Conservation (phyloP, 2,113 vertebrate genomes). For the Leptocoma aspasia region DNA sequence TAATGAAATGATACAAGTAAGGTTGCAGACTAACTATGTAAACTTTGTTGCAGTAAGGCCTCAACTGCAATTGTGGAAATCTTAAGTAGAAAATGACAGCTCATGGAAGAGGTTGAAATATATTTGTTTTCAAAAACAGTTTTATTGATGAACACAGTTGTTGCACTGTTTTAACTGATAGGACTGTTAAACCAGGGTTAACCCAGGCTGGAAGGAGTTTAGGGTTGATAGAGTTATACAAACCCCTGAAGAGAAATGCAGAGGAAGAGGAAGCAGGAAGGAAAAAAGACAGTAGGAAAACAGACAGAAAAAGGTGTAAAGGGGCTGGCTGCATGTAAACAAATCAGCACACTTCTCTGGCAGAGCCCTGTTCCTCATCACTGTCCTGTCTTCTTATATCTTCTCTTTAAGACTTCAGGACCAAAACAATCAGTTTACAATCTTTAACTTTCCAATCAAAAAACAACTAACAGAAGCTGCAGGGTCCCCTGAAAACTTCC, state of each 20-base stretch:
- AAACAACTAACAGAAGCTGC: neutral
- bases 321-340: neutral
- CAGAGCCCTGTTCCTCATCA: neutral
- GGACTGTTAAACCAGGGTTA: neutral
- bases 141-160: neutral
- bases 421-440: neutral
- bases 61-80: neutral
- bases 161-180: neutral
- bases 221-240: neutral
- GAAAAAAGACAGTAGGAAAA: neutral
- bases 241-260: neutral
- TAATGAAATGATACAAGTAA: neutral
- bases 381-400: neutral
- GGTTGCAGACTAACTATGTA: neutral
- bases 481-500: neutral
- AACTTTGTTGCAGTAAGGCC: neutral
- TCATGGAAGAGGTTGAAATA: neutral
- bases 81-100: neutral
- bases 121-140: neutral
- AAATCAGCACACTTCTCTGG: fast-evolving
- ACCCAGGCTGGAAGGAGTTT: neutral
- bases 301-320: neutral
- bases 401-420: neutral
- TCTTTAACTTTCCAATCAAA: neutral
- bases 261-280: neutral